phyloP scores from a whole-genome alignment of 2,113 vertebrate species.

The Tetrao urogallus region DNA sequence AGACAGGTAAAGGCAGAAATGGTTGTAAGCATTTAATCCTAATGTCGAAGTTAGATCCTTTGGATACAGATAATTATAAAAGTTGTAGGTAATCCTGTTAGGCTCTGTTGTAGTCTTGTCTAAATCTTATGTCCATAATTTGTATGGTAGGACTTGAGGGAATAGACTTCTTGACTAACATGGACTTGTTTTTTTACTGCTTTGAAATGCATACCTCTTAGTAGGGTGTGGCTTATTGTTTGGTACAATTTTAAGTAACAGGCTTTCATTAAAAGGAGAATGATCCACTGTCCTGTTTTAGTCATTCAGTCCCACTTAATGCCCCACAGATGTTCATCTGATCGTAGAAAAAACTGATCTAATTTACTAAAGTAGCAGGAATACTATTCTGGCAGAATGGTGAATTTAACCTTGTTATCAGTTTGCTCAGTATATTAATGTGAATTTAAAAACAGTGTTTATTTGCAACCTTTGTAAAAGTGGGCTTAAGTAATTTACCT shows the following conservation, averaged over 20 bases:
- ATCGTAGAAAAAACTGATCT: not conserved
- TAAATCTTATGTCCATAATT: not conserved
- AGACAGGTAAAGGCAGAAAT: not conserved
- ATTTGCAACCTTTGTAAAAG: not conserved
- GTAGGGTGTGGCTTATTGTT: not conserved
- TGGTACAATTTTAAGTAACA: not conserved
- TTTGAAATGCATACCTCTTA: not conserved
- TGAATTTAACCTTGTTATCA: not conserved
- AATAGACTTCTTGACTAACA: not conserved
- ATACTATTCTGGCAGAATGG: not conserved
- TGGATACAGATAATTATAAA: not conserved
- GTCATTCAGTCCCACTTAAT: not conserved
- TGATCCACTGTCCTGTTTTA: not conserved
- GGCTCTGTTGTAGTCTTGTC: not conserved
- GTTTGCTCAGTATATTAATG: not conserved
- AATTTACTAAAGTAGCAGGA: not conserved
- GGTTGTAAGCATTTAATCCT: constrained; percentile 16
- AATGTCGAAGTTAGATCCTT: not conserved
- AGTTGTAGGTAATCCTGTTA: not conserved
- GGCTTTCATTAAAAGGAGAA: not conserved
- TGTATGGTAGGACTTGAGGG: not conserved
- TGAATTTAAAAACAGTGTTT: not conserved
- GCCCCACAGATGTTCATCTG: not conserved
- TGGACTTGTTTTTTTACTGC: not conserved
- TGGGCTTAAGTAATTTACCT: not conserved